These are phyloP conservation scores for Lasaia peninsularis DNA, from an alignment of 1,140 invertebrate species.

Conservation along the genomic window DNA sequence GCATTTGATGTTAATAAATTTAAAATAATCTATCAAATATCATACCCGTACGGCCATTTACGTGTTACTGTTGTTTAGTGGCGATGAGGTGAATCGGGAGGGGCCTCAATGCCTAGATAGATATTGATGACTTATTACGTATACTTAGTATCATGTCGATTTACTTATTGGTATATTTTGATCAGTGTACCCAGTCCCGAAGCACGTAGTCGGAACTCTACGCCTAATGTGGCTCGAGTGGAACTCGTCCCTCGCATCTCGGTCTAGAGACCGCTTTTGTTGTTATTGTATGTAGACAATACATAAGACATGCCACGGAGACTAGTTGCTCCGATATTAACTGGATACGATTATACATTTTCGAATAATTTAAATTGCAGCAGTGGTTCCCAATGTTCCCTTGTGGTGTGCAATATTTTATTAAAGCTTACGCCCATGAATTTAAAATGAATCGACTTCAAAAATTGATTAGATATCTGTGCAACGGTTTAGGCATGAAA, in stretches of 20 bases:
- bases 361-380: too few species aligned
- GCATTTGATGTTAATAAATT: constrained; percentile 52
- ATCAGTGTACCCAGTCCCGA: constrained; percentile 8
- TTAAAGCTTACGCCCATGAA: too few species aligned
- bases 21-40: constrained; percentile 45
- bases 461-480: too few species aligned
- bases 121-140: constrained; percentile 4
- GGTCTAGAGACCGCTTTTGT: constrained; percentile 42
- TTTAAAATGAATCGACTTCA: too few species aligned
- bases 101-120: constrained; percentile 12
- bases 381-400: too few species aligned
- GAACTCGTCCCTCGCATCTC: constrained; percentile 55
- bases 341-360: too few species aligned
- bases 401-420: too few species aligned
- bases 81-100: constrained; percentile 31
- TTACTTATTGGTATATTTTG: constrained; percentile 2
- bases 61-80: constrained; percentile 46
- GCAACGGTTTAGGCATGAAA: too few species aligned
- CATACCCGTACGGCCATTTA: constrained; percentile 51
- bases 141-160: constrained; percentile 13
- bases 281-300: constrained; percentile 47
- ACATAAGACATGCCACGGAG: constrained; percentile 39
- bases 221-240: constrained; percentile 7
- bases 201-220: constrained; percentile 6
- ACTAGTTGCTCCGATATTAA: constrained; percentile 47